phyloP scores from a whole-genome alignment of 2,888 invertebrate species.

The Nomada ruficornis region DNA sequence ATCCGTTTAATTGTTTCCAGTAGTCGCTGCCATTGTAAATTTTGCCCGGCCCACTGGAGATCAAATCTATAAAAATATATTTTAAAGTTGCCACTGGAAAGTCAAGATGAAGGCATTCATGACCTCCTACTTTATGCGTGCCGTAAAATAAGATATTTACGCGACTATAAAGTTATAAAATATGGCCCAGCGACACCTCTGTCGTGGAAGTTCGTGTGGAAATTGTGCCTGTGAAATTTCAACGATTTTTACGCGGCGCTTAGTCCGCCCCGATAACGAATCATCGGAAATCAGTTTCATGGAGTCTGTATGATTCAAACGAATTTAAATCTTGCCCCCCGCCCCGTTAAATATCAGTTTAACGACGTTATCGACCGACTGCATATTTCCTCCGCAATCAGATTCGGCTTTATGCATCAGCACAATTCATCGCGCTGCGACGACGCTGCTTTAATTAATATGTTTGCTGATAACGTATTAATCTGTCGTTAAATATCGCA shows the following conservation, averaged over 20 bases:
- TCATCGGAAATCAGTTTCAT: slow-evolving; percentile 24
- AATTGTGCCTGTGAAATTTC: slow-evolving; percentile 16
- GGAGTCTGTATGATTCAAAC: slow-evolving; percentile 11
- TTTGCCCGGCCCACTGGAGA: too few species aligned
- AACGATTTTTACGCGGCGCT: slow-evolving; percentile 14
- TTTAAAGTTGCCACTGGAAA: too few species aligned
- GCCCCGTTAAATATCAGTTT: slow-evolving; percentile 29
- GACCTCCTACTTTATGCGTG: background rate
- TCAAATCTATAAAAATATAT: too few species aligned
- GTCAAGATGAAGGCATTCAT: too few species aligned
- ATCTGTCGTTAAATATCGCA: slow-evolving; percentile 9
- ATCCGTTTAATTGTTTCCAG: too few species aligned
- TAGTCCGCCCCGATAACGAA: slow-evolving; percentile 28
- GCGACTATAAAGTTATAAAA: slow-evolving; percentile 14
- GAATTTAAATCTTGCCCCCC: slow-evolving; percentile 22
- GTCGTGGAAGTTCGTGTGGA: background rate
- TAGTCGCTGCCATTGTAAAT: too few species aligned
- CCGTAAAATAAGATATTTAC: slow-evolving; percentile 4
- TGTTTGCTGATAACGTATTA: slow-evolving; percentile 16
- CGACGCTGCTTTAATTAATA: slow-evolving; percentile 34
- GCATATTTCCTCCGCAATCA: slow-evolving; percentile 23
- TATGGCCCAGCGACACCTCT: background rate
- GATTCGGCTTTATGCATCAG: slow-evolving; percentile 17
- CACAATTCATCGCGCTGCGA: slow-evolving; percentile 25
- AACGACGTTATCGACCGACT: slow-evolving; percentile 37